Percentiles rank a stretch among this genome's conserved stretches.
Evolutionary conservation across 2,113 vertebrate species (phyloP).

Genomic region (Bubo blakistoni): DNA sequence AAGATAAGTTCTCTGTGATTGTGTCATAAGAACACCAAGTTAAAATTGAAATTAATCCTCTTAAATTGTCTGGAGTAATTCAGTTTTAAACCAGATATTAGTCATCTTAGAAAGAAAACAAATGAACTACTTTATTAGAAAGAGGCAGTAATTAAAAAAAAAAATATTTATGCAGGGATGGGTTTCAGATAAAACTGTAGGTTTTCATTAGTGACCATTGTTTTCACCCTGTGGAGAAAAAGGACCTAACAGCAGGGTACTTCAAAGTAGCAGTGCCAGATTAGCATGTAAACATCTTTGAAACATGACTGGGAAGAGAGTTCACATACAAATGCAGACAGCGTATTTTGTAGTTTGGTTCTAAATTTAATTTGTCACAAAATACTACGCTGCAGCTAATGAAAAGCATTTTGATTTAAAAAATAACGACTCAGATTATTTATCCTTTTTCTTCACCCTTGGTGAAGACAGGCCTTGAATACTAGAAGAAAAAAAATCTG

Average conservation of each 20-base stretch:
- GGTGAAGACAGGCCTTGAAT: conserved; percentile 31
- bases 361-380: conserved; percentile 59
- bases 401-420: conserved; percentile 54
- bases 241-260: conserved; percentile 1
- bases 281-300: conserved; percentile 30
- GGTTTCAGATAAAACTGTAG: not conserved
- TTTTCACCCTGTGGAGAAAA: conserved; percentile 18
- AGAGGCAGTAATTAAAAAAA: not conserved
- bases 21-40: conserved; percentile 8
- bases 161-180: not conserved
- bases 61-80: conserved; percentile 48
- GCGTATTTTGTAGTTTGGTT: not conserved
- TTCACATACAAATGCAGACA: not conserved
- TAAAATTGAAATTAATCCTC: conserved; percentile 54
- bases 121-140: not conserved
- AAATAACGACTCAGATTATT: conserved; percentile 9
- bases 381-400: conserved; percentile 29
- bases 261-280: conserved; percentile 15
- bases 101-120: conserved; percentile 22
- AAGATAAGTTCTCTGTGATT: conserved; percentile 47
- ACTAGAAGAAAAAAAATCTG: not conserved
- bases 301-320: not conserved
- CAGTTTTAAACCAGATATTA: conserved; percentile 16
- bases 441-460: conserved; percentile 11
- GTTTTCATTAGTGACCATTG: conserved; percentile 44